Percentiles rank a stretch among this genome's conserved stretches.
Evolutionary conservation across 2,797 vertebrate genomes (phyloP).

Genomic region (Scleropages formosus): DNA sequence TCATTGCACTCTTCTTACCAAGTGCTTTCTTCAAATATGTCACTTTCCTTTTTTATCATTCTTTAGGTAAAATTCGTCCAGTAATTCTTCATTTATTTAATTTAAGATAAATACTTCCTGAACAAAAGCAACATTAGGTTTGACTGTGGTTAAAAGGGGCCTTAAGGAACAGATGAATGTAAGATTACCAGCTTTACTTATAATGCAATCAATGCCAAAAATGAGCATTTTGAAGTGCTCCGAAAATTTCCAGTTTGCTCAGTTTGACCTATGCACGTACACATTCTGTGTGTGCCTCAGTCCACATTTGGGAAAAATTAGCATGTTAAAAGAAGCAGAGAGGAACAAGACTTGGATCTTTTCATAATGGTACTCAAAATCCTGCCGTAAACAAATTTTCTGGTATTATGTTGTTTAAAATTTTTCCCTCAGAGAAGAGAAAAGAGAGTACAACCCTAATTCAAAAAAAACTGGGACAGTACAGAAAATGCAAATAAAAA

Average conservation of each 20-base stretch:
- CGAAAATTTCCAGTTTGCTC: too few species aligned
- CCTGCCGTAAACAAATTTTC: constrained; percentile 6
- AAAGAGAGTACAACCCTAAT: constrained; percentile 18
- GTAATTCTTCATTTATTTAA: background rate
- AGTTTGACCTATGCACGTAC: background rate
- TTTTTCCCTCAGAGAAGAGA: background rate
- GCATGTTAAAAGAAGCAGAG: background rate
- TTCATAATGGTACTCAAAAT: background rate
- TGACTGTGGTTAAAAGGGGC: background rate
- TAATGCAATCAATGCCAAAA: background rate
- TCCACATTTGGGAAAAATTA: too few species aligned
- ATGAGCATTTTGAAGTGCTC: background rate
- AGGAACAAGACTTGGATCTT: background rate
- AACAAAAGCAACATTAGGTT: background rate
- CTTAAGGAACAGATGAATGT: background rate
- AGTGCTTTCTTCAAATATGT: constrained; percentile 5
- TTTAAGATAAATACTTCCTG: background rate
- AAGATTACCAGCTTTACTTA: background rate
- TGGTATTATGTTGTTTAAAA: constrained; percentile 13
- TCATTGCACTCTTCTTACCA: constrained; percentile 2
- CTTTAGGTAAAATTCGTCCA: background rate
- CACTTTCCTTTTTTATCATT: background rate
- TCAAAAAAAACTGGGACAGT: background rate
- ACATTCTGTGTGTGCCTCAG: background rate
- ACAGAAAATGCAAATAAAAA: too few species aligned